Percentiles rank a stretch among this genome's conserved stretches.
Evolutionary conservation across 1,140 invertebrate species (phyloP).

Genomic region (Drosophila santomea): DNA sequence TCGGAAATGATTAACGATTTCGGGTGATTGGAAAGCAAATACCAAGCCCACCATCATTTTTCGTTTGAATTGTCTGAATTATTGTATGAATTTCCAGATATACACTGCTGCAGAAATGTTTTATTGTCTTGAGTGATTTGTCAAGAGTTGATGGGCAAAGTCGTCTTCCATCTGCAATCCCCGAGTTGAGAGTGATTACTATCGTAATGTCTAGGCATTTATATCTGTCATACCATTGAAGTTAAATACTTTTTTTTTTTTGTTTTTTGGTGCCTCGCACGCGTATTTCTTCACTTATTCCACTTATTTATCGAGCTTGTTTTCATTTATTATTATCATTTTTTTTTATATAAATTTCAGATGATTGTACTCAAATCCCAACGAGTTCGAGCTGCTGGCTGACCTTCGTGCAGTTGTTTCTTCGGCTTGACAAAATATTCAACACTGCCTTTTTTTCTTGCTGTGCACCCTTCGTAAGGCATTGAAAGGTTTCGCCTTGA

Average conservation of each 20-base stretch:
- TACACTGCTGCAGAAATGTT: constrained; percentile 13
- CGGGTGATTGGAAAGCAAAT: constrained; percentile 8
- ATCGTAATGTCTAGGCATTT: constrained; percentile 32
- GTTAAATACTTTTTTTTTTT: neutral
- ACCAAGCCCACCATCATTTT: neutral
- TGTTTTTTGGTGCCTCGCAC: neutral
- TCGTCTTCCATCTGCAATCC: constrained; percentile 4
- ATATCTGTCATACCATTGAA: constrained; percentile 13
- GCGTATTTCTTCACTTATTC: constrained; percentile 22
- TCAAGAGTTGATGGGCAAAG: constrained; percentile 17
- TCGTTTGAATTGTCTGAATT: neutral
- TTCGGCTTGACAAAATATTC: constrained; percentile 37
- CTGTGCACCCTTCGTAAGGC: constrained; percentile 40
- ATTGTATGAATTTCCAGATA: constrained; percentile 6
- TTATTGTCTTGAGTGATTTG: constrained; percentile 29
- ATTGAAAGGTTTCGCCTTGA: constrained; percentile 54
- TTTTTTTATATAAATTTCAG: constrained; percentile 21
- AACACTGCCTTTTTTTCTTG: neutral
- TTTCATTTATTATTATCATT: constrained; percentile 19
- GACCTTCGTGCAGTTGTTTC: constrained; percentile 31
- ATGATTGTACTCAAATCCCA: constrained; percentile 32
- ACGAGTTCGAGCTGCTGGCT: constrained; percentile 25
- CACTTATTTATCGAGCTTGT: constrained; percentile 60
- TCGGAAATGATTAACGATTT: neutral
- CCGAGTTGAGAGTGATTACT: constrained; percentile 16